These are phyloP conservation scores for Drosophila prosaltans DNA, from an alignment of 1,140 invertebrate genomes.

Conservation along the genomic window DNA sequence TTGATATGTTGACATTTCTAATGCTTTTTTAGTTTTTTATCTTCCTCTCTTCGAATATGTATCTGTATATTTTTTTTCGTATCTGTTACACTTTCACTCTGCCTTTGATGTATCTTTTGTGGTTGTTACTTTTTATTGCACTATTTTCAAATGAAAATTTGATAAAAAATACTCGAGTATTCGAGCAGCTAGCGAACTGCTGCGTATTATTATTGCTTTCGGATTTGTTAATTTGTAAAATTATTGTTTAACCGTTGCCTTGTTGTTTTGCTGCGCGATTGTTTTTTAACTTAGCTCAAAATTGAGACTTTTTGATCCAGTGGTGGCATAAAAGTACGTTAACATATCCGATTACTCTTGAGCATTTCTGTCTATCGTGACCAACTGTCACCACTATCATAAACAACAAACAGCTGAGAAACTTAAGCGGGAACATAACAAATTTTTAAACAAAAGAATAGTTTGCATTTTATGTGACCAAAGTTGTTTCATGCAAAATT, in stretches of 20 bases:
- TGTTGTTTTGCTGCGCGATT: slow-evolving; percentile 45
- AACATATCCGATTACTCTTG: no score
- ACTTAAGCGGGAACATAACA: no score
- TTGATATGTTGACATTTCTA: slow-evolving; percentile 71
- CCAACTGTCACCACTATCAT: no score
- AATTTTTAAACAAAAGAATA: no score
- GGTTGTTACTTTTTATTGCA: slow-evolving; percentile 24
- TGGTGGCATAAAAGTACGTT: no score
- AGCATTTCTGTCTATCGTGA: no score
- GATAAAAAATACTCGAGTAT: slow-evolving; percentile 27
- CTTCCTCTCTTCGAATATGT: slow-evolving; percentile 11
- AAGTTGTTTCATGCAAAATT: no score
- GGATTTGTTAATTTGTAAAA: slow-evolving; percentile 20
- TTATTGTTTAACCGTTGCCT: slow-evolving; percentile 37
- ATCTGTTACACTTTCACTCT: slow-evolving; percentile 66
- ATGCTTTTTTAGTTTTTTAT: slow-evolving; percentile 34
- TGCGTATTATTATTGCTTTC: slow-evolving; percentile 27
- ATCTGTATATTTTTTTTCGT: slow-evolving; percentile 38
- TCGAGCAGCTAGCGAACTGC: slow-evolving; percentile 21
- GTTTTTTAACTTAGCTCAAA: slow-evolving; percentile 27
- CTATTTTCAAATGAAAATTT: slow-evolving; percentile 18
- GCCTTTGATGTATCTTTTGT: slow-evolving; percentile 21
- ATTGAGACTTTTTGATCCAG: no score
- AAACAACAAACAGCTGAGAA: no score
- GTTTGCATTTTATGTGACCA: no score